These are phyloP conservation scores for Pantherophis guttatus DNA, from an alignment of 2,113 vertebrate species.

Conservation along the genomic window DNA sequence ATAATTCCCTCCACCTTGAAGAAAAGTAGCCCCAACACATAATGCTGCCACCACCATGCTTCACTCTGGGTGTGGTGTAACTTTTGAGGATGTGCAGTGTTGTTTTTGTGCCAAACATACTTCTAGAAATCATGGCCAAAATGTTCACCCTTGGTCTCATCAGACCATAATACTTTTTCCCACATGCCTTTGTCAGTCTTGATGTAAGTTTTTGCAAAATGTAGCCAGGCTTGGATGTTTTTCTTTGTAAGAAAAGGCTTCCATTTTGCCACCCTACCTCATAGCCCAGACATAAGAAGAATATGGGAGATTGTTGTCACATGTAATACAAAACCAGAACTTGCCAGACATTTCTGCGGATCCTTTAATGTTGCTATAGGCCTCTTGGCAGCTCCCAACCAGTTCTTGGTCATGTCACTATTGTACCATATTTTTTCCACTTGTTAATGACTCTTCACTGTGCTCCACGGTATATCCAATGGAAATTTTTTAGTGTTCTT, in stretches of 20 bases:
- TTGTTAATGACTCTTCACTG: not conserved
- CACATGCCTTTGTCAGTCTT: not conserved
- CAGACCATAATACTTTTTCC: not conserved
- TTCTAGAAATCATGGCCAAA: not conserved
- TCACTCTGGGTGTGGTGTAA: not conserved
- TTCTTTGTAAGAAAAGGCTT: too few relatives aligned
- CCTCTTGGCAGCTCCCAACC: not conserved
- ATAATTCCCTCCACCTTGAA: not conserved
- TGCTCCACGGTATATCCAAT: not conserved
- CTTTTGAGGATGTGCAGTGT: not conserved
- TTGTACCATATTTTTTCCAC: not conserved
- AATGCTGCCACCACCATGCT: not conserved
- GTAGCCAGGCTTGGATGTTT: not conserved
- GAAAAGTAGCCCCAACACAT: not conserved
- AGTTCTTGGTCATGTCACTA: not conserved
- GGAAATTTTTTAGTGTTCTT: not conserved
- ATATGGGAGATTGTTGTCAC: too few relatives aligned
- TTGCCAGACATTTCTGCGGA: not conserved
- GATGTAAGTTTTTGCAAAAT: not conserved
- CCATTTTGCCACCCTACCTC: too few relatives aligned
- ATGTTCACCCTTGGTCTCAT: not conserved
- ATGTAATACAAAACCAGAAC: not conserved
- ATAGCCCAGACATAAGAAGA: too few relatives aligned
- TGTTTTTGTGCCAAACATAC: not conserved
- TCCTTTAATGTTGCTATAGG: not conserved